Conservation (phyloP, 1,140 invertebrate species). For the Amyelois transitella region DNA sequence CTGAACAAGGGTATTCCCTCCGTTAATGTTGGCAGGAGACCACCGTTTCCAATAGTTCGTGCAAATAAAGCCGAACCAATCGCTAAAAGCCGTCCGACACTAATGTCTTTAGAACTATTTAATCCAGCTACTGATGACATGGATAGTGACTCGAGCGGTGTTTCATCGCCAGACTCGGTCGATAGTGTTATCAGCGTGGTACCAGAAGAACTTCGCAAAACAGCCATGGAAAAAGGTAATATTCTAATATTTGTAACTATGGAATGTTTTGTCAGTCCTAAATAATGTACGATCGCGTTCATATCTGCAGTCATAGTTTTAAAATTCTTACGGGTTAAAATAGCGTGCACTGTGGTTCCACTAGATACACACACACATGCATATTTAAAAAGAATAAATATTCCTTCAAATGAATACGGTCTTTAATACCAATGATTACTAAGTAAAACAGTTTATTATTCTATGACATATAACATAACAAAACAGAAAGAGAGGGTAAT, state of each 20-base stretch:
- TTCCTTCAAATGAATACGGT: no score
- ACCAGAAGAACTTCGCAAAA: slow-evolving; percentile 64
- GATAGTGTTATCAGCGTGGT: slow-evolving; percentile 87
- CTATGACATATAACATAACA: no score
- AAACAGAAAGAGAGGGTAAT: neutral
- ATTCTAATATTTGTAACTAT: slow-evolving; percentile 17
- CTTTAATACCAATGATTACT: no score
- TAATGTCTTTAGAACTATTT: slow-evolving; percentile 88
- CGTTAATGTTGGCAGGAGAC: slow-evolving; percentile 72
- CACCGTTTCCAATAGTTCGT: slow-evolving; percentile 78
- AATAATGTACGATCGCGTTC: no score
- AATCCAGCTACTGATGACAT: slow-evolving; percentile 93
- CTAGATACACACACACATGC: neutral
- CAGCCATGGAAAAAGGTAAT: slow-evolving; percentile 63
- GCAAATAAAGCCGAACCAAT: slow-evolving; percentile 71
- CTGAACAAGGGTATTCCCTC: slow-evolving; percentile 69
- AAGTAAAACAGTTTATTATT: no score
- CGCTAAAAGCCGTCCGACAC: slow-evolving; percentile 76
- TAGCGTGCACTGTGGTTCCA: no score
- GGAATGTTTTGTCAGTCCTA: no score
- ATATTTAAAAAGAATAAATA: no score
- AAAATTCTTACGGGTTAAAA: no score
- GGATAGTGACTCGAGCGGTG: slow-evolving; percentile 90
- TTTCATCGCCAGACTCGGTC: slow-evolving; percentile 89
- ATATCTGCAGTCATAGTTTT: no score